Evolutionary conservation across 2,888 invertebrate genomes (phyloP).

Genomic region (Lepidocyrtoides sp.): DNA sequence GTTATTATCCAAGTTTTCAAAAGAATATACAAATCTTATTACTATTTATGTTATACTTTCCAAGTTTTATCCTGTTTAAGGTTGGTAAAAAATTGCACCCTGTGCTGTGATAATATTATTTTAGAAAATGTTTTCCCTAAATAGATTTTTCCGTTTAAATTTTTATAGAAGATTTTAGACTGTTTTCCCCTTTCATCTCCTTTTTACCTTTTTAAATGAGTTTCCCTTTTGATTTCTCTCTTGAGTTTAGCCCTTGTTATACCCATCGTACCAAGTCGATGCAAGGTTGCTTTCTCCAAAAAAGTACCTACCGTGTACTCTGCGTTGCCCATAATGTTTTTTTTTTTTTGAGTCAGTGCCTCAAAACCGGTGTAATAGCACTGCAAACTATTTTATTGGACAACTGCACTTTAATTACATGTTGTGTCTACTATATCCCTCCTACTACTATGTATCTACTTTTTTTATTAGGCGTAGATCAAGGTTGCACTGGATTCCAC

Average conservation of each 20-base stretch:
- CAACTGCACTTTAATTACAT: conserved; percentile 62
- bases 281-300: conserved; percentile 57
- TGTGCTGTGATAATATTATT: conserved; percentile 42
- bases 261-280: conserved; percentile 71
- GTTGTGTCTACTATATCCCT: conserved; percentile 7
- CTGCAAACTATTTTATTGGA: conserved; percentile 60
- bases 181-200: background rate
- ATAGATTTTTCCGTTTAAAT: background rate
- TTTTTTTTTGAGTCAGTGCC: conserved; percentile 73
- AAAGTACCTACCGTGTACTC: conserved; percentile 32
- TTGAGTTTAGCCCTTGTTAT: background rate
- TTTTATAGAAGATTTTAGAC: background rate
- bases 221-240: background rate
- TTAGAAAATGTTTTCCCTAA: conserved; percentile 4
- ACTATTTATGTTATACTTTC: background rate
- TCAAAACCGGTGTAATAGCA: conserved; percentile 36
- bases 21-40: conserved; percentile 19
- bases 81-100: conserved; percentile 56
- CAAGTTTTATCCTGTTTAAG: background rate
- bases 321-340: conserved; percentile 54
- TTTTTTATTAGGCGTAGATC: conserved; percentile 55
- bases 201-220: background rate
- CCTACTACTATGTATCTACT: too few species aligned
- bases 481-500: conserved; percentile 45
- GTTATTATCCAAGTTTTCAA: conserved; percentile 18